Conservation (phyloP, 2,113 vertebrate genomes). For the Albula glossodonta region DNA sequence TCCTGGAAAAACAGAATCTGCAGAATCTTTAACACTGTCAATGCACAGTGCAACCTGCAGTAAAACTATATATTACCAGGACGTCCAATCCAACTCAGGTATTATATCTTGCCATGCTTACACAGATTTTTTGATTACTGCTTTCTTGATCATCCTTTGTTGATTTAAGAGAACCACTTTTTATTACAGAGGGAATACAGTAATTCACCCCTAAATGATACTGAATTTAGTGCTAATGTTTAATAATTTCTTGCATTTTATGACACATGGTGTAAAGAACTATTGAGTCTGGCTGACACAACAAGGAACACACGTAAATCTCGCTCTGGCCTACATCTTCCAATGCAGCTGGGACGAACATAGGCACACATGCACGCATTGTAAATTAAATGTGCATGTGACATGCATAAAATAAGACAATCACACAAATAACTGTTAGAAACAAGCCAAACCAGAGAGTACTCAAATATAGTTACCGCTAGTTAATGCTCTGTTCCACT, state of each 20-base stretch:
- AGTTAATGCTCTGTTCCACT: too few species aligned
- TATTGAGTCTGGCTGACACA: neutral
- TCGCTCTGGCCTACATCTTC: neutral
- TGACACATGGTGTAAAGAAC: neutral
- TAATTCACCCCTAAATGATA: neutral
- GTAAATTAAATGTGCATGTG: neutral
- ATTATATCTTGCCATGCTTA: too few species aligned
- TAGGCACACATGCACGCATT: neutral
- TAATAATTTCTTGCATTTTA: neutral
- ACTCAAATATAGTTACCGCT: neutral
- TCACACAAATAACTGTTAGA: neutral
- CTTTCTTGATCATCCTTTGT: neutral
- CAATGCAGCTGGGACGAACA: neutral
- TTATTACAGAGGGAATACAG: too few species aligned
- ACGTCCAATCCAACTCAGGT: too few species aligned
- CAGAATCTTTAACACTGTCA: too few species aligned
- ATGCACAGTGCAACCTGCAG: too few species aligned
- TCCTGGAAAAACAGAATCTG: too few species aligned
- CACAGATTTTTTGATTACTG: too few species aligned
- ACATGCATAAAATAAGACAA: neutral
- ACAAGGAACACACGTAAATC: neutral
- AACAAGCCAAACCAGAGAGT: neutral
- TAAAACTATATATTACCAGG: too few species aligned
- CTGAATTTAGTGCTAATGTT: neutral
- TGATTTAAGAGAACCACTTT: neutral